Conservation (phyloP, 2,888 invertebrate genomes). For the Bellardia bayeri region DNA sequence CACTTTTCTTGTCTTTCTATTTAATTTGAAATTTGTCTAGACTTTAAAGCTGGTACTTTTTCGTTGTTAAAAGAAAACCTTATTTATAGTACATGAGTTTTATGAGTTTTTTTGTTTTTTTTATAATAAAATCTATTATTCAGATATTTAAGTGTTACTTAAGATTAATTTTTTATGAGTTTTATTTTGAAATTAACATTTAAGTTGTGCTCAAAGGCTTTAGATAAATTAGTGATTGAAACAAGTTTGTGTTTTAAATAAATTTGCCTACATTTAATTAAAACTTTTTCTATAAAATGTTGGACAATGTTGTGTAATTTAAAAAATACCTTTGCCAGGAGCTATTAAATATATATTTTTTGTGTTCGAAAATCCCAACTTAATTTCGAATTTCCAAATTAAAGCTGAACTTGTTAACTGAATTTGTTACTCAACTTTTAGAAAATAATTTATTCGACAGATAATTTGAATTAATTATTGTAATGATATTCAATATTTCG, state of each 20-base stretch:
- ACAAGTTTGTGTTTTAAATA: background rate
- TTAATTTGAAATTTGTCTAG: constrained; percentile 44
- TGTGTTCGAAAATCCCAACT: too few species aligned
- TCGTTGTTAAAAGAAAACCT: background rate
- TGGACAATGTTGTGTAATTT: too few species aligned
- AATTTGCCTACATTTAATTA: background rate
- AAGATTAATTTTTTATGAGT: constrained; percentile 13
- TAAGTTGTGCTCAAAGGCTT: background rate
- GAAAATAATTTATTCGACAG: background rate
- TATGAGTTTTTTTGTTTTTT: background rate
- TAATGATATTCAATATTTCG: too few species aligned
- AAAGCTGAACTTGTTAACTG: background rate
- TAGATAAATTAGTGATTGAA: background rate
- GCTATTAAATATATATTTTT: too few species aligned
- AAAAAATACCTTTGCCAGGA: background rate
- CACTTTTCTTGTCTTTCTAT: constrained; percentile 30
- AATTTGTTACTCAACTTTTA: background rate
- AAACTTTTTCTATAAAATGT: background rate
- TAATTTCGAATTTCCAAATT: background rate
- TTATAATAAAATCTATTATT: constrained; percentile 20
- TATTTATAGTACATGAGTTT: constrained; percentile 22
- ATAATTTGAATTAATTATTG: too few species aligned
- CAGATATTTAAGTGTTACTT: constrained; percentile 3
- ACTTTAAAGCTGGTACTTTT: constrained; percentile 9
- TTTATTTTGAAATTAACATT: background rate